phyloP scores from a whole-genome alignment of 2,797 vertebrate genomes.

The Cryptoblepharus egeriae region DNA sequence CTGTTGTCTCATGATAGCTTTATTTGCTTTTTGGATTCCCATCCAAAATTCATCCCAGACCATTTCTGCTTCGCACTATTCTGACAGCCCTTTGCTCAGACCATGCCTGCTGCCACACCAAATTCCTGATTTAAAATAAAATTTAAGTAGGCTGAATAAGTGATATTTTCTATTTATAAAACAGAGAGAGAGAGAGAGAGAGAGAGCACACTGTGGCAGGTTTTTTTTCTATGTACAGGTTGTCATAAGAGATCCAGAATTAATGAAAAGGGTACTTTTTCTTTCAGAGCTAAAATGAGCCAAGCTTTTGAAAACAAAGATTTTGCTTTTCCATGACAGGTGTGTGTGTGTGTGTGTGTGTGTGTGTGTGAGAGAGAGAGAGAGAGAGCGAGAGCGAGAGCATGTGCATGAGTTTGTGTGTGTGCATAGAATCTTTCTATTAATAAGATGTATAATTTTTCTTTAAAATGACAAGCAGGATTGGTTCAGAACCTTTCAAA shows the following conservation, averaged over 20 bases:
- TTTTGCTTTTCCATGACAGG: slow-evolving; percentile 23
- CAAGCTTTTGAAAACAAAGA: neutral
- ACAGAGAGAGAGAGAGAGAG: neutral
- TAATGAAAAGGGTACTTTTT: slow-evolving; percentile 9
- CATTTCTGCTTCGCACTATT: too few relatives aligned
- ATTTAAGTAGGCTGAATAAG: slow-evolving; percentile 18
- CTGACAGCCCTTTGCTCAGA: too few relatives aligned
- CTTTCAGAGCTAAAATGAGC: slow-evolving; percentile 36
- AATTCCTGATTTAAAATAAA: slow-evolving; percentile 24
- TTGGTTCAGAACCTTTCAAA: neutral
- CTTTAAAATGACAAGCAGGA: neutral
- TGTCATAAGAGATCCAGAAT: slow-evolving; percentile 14
- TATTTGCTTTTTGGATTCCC: too few relatives aligned
- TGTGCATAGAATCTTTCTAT: slow-evolving; percentile 33
- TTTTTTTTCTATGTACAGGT: neutral
- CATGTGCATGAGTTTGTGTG: neutral
- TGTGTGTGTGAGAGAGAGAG: too few relatives aligned
- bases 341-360: neutral
- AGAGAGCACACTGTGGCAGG: neutral
- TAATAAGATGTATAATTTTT: slow-evolving; percentile 32
- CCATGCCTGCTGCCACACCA: too few relatives aligned
- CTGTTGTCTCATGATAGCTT: too few relatives aligned
- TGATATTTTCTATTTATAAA: neutral
- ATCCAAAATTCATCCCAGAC: too few relatives aligned
- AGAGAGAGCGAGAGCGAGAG: too few relatives aligned